Conservation (phyloP, 2,888 invertebrate genomes). For the Priocnemis perturbator region DNA sequence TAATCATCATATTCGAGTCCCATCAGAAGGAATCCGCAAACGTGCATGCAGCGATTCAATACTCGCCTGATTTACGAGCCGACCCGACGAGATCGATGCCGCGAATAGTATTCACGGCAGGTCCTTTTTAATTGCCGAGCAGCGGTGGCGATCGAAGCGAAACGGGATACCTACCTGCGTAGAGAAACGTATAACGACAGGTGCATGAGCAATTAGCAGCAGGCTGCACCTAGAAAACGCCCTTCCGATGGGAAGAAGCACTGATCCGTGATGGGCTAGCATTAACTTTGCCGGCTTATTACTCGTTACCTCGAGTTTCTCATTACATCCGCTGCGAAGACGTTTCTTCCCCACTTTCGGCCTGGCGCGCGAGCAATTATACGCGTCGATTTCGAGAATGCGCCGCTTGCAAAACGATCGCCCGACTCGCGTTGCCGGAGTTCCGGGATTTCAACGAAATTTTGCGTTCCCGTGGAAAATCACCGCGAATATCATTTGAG, state of each 20-base stretch:
- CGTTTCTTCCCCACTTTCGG: neutral
- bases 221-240: conserved; percentile 53
- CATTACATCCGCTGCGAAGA: conserved; percentile 2
- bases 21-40: too few relatives aligned
- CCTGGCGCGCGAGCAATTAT: neutral
- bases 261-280: conserved; percentile 11
- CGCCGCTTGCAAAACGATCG: too few relatives aligned
- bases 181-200: conserved; percentile 45
- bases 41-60: too few relatives aligned
- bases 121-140: conserved; percentile 39
- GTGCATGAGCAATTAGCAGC: conserved; percentile 53
- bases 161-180: conserved; percentile 36
- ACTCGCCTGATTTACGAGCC: too few relatives aligned
- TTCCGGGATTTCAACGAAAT: too few relatives aligned
- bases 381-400: too few relatives aligned
- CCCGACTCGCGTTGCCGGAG: too few relatives aligned
- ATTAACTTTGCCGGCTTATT: conserved; percentile 9
- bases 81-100: too few relatives aligned
- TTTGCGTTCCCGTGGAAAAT: too few relatives aligned
- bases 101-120: neutral
- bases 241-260: conserved; percentile 40
- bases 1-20: too few relatives aligned
- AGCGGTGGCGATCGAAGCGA: conserved; percentile 19
- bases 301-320: conserved; percentile 3
- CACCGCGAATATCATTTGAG: too few relatives aligned